These are phyloP conservation scores for Melangyna quadrimaculata DNA, from an alignment of 2,888 invertebrate species.

Conservation along the genomic window DNA sequence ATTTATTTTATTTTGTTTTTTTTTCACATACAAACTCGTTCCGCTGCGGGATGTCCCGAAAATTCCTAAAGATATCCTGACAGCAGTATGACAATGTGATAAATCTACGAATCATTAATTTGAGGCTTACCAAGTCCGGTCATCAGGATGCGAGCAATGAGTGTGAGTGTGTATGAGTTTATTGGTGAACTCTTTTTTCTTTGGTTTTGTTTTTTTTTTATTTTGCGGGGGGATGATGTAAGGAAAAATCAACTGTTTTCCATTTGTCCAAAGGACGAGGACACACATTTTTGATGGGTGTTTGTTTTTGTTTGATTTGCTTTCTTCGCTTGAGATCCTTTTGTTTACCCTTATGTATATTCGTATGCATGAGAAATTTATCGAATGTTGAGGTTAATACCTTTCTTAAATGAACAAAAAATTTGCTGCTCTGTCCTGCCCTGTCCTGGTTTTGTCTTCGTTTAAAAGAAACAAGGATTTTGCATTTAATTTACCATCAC, in stretches of 20 bases:
- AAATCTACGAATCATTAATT: conserved; percentile 76
- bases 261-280: conserved; percentile 37
- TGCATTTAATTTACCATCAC: conserved; percentile 13
- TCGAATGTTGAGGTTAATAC: conserved; percentile 67
- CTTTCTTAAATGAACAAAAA: conserved; percentile 19
- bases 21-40: conserved; percentile 57
- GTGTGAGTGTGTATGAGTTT: neutral
- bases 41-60: conserved; percentile 65
- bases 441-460: conserved; percentile 3
- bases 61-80: conserved; percentile 60
- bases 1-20: neutral
- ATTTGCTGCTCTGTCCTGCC: neutral
- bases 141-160: conserved; percentile 3
- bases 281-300: conserved; percentile 56
- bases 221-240: neutral
- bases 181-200: conserved; percentile 27
- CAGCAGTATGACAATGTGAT: conserved; percentile 73
- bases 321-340: conserved; percentile 61
- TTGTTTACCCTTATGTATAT: conserved; percentile 65
- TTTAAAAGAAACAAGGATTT: conserved; percentile 23
- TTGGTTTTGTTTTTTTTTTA: neutral
- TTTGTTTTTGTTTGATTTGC: conserved; percentile 65
- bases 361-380: conserved; percentile 67
- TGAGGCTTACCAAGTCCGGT: conserved; percentile 73
- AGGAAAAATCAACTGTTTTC: conserved; percentile 33